Conservation (phyloP, 2,888 invertebrate species). For the Pilophorus perplexus region DNA sequence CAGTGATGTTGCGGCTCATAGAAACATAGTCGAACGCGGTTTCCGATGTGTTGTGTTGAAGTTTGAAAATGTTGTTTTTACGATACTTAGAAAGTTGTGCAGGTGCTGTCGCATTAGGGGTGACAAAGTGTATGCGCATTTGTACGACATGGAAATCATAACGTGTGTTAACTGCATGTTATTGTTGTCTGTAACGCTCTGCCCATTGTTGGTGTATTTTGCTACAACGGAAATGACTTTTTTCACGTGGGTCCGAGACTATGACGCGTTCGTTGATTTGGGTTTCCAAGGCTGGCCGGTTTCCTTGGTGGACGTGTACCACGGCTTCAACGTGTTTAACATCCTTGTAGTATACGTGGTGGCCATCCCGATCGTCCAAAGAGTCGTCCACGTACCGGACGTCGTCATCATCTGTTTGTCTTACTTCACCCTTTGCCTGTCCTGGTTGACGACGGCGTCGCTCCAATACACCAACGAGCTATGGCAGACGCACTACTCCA, state of each 20-base stretch:
- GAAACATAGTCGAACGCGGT: conserved; percentile 1
- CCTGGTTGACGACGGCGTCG: conserved; percentile 1
- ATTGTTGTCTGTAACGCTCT: background rate
- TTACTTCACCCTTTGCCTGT: background rate
- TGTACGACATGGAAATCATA: background rate
- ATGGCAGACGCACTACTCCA: background rate
- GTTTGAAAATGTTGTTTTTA: background rate
- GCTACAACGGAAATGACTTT: conserved; percentile 2
- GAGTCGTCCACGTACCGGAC: background rate
- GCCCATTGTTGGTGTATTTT: background rate
- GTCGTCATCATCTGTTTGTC: background rate
- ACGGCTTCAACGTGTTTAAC: background rate
- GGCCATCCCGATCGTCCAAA: background rate
- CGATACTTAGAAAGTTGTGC: background rate
- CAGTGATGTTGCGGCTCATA: background rate
- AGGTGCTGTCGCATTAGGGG: background rate
- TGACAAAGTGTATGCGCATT: background rate
- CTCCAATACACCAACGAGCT: background rate
- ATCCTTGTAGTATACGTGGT: background rate
- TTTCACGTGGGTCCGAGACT: background rate
- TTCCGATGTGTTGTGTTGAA: background rate
- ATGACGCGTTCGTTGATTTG: background rate
- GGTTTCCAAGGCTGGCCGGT: background rate
- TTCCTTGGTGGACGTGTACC: background rate
- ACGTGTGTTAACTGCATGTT: background rate